phyloP scores from a whole-genome alignment of 2,888 invertebrate genomes.

The Labia minor region DNA sequence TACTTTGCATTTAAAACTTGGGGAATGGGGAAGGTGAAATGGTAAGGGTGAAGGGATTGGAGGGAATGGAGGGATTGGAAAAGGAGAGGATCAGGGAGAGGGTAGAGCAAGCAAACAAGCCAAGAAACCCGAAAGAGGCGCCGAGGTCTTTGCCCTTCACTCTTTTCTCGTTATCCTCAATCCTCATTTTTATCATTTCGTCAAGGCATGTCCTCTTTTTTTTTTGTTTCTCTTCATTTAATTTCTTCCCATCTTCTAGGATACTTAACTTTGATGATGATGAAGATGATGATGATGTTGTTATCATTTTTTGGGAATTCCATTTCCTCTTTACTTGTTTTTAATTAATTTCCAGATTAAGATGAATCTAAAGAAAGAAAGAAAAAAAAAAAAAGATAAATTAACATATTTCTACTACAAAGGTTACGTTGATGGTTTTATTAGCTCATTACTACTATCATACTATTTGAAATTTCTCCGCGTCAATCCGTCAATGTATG shows the following conservation, averaged over 20 bases:
- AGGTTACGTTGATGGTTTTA: background rate
- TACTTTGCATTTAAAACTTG: no score
- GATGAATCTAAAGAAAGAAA: no score
- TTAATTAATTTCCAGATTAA: background rate
- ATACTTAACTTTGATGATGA: no score
- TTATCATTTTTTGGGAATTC: no score
- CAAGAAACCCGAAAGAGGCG: background rate
- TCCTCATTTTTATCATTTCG: slow-evolving; percentile 2
- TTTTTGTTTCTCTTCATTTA: background rate
- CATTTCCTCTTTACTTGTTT: background rate
- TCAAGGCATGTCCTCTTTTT: background rate
- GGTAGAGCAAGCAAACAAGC: no score
- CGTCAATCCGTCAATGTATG: no score
- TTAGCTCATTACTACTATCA: background rate
- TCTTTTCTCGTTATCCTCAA: slow-evolving; percentile 3
- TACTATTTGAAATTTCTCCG: slow-evolving; percentile 7
- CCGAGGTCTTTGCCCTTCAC: slow-evolving; percentile 3
- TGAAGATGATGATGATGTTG: no score
- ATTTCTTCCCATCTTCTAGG: background rate
- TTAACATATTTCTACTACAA: background rate
- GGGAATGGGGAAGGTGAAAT: no score
- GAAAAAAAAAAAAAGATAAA: no score
- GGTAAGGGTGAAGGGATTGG: no score
- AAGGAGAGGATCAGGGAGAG: background rate
- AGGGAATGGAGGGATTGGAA: no score